Evolutionary conservation across 2,888 invertebrate genomes (phyloP), one percentile per base, ranked within the genome.

Genomic region (Leptinotarsa juncta): DNA sequence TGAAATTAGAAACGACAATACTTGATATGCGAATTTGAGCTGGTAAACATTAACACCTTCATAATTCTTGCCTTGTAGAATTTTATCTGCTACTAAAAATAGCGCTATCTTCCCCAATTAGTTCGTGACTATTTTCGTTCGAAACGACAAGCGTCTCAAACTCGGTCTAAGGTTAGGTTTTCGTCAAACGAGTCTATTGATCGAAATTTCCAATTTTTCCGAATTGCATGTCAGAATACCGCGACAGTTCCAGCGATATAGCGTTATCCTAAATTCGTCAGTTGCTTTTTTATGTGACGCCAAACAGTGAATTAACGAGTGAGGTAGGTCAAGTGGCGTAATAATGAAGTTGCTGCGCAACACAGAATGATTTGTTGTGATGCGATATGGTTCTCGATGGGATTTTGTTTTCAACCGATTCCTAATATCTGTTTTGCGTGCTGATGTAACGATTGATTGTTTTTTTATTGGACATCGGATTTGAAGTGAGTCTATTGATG

Each of bases 301-400:
- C 76, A 76, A 74, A 79, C 77, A 75, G 69, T 53, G 74, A 73
- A 72, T 75, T 78, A 74, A 70, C 76, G 77, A 78, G 80, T 81
- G 81, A 69, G 80, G 79, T 80, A 81, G 81, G 81, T 80, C 81
- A 71, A 77, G 77, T 76, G 76, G 76, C 77, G 77, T 78, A 75
- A 72, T 26, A 20, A 53, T 53, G 51, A 70, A 78, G 68, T 18
- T 77, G 66, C 67, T 71, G 76, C 76, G 71, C 73, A 73, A 65
- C 71, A 72, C 51, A 51, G 15, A 51, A 3, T 23, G 23, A 26
- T 57, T 57, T 26, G 57, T 57, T 57, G 57, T 57, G 57, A 57
- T 57, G 15, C 14, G 23, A 20, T 20, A 57, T 57, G 23, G 20
- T 57, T 57, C 10, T 57, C 20, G 57, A 57, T 26, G 23, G 57